These are phyloP conservation scores for Phylloscopus whistleri DNA, from an alignment of 2,113 vertebrate genomes.

Conservation along the genomic window DNA sequence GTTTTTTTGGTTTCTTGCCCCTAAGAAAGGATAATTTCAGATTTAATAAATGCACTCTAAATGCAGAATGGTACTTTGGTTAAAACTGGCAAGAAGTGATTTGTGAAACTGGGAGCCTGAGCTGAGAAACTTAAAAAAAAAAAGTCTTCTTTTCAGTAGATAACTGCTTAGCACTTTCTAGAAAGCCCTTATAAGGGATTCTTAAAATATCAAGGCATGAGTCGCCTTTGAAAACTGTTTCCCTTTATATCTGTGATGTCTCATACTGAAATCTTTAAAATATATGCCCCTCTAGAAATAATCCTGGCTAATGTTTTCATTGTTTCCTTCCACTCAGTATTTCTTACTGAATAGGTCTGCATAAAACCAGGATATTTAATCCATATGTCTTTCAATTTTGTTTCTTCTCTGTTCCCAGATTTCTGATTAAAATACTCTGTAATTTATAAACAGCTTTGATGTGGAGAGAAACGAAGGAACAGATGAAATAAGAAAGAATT, in stretches of 20 bases:
- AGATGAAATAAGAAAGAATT: neutral
- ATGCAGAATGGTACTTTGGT: neutral
- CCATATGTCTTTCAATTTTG: neutral
- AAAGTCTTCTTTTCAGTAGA: neutral
- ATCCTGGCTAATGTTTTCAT: conserved; percentile 4
- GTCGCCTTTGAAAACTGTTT: conserved; percentile 26
- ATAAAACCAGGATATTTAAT: conserved; percentile 2
- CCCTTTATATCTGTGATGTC: conserved; percentile 30
- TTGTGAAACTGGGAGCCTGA: neutral
- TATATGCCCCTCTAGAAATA: conserved; percentile 5
- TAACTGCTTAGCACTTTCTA: conserved; percentile 17
- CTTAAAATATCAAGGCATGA: conserved; percentile 51
- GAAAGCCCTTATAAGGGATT: conserved; percentile 9
- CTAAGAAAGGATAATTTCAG: neutral
- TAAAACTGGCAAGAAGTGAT: neutral
- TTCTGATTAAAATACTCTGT: neutral
- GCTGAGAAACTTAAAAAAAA: neutral
- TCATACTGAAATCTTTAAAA: conserved; percentile 34
- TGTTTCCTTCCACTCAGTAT: neutral
- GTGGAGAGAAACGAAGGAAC: neutral
- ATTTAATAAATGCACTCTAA: neutral
- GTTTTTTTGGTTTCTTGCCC: neutral
- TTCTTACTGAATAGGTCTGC: neutral
- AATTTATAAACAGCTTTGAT: neutral
- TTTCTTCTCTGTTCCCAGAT: neutral